Evolutionary conservation across 2,888 invertebrate genomes (phyloP).

Genomic region (Steromphala cineraria): DNA sequence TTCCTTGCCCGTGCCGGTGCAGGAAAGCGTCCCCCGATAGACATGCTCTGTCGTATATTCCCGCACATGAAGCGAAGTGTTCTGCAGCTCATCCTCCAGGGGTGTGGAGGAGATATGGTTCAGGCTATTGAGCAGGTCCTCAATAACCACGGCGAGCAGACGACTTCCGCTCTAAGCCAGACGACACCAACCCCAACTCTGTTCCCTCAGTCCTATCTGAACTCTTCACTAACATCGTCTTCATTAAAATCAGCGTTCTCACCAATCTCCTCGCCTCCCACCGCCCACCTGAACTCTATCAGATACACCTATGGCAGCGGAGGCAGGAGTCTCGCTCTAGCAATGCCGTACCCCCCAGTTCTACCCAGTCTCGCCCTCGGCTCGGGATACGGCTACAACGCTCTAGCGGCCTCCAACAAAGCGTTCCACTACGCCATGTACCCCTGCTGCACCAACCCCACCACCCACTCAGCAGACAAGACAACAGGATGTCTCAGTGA

Average conservation of each 20-base stretch:
- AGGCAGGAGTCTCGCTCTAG: conserved; percentile 41
- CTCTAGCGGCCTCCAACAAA: conserved; percentile 50
- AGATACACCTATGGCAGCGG: conserved; percentile 61
- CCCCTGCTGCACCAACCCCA: conserved; percentile 56
- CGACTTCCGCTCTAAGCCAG: conserved; percentile 26
- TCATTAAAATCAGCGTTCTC: conserved; percentile 72
- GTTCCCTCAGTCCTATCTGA: conserved; percentile 39
- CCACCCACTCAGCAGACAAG: conserved; percentile 48
- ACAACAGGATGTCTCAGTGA: conserved; percentile 58
- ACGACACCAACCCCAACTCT: conserved; percentile 18
- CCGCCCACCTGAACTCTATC: conserved; percentile 63
- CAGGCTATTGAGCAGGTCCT: conserved; percentile 93
- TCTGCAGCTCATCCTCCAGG: conserved; percentile 88
- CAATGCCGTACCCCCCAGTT: conserved; percentile 48
- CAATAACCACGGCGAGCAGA: conserved; percentile 62
- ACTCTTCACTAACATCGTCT: conserved; percentile 44
- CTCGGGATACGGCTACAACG: conserved; percentile 52
- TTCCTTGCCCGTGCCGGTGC: conserved; percentile 22
- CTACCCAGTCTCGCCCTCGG: conserved; percentile 64
- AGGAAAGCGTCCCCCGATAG: conserved; percentile 79
- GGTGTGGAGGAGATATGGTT: conserved; percentile 91
- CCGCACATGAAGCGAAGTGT: conserved; percentile 90
- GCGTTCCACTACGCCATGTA: conserved; percentile 60
- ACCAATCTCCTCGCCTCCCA: conserved; percentile 62
- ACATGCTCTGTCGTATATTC: conserved; percentile 91